These are phyloP conservation scores for Notolepis coatsorum DNA, from an alignment of 2,797 vertebrate species.

Conservation along the genomic window DNA sequence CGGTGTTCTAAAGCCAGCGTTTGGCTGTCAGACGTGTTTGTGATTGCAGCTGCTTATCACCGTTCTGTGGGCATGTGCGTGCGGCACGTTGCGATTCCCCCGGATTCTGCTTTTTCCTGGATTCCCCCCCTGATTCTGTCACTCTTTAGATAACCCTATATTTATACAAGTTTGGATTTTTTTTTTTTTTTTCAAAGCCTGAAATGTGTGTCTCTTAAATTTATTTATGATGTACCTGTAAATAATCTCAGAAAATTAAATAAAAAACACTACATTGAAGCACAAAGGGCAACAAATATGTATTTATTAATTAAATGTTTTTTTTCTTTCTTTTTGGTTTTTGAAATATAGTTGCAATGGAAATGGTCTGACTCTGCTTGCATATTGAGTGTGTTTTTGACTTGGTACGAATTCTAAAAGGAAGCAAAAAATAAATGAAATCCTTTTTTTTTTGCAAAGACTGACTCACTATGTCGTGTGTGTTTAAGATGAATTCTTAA, in stretches of 20 bases:
- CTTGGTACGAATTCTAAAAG: constrained; percentile 49
- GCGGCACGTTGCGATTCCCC: constrained; percentile 31
- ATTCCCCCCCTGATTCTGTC: constrained; percentile 15
- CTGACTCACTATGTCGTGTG: background rate
- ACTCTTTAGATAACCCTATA: constrained; percentile 69
- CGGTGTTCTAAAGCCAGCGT: constrained; percentile 6
- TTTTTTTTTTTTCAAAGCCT: constrained; percentile 80
- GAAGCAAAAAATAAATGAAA: constrained; percentile 55
- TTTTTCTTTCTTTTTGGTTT: constrained; percentile 85
- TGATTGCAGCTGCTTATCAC: constrained; percentile 33
- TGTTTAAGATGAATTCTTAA: too few relatives aligned
- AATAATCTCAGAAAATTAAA: constrained; percentile 71
- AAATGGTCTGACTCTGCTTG: constrained; percentile 63
- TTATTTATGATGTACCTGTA: constrained; percentile 96
- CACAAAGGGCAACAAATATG: constrained; percentile 91
- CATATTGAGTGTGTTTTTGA: constrained; percentile 67
- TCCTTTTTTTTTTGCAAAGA: constrained; percentile 63
- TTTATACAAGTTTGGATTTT: constrained; percentile 86
- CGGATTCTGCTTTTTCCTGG: constrained; percentile 21
- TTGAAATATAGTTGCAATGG: constrained; percentile 90
- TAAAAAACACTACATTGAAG: constrained; percentile 76
- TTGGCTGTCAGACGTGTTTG: background rate
- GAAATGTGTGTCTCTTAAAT: constrained; percentile 87
- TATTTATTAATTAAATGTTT: constrained; percentile 96
- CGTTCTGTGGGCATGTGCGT: constrained; percentile 41